phyloP scores from a whole-genome alignment of 2,797 vertebrate genomes.

The Erithacus rubecula region DNA sequence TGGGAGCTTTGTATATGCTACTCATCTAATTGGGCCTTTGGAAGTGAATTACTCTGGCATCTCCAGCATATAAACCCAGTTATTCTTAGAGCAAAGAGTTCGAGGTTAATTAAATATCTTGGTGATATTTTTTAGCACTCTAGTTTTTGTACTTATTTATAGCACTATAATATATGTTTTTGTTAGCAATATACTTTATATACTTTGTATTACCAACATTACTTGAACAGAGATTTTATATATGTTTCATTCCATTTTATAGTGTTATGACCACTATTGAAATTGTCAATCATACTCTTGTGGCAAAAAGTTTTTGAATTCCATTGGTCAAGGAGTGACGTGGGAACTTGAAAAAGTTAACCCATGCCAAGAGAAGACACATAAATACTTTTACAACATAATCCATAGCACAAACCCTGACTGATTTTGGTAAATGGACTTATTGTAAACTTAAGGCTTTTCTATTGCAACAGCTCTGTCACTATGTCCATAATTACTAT shows the following conservation, averaged over 20 bases:
- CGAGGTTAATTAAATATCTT: not conserved
- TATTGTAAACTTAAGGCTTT: not conserved
- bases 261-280: not conserved
- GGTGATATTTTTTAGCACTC: not conserved
- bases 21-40: not conserved
- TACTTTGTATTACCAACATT: not conserved
- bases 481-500: fast-evolving
- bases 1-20: not conserved
- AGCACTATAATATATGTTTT: not conserved
- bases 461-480: not conserved
- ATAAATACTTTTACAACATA: not conserved
- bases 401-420: not conserved
- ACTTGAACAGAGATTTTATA: not conserved
- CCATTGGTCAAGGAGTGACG: not conserved
- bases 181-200: not conserved
- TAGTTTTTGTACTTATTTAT: not conserved
- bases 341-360: not conserved
- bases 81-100: not conserved
- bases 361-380: not conserved
- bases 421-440: not conserved
- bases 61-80: not conserved
- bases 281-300: not conserved
- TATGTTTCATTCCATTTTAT: not conserved
- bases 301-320: not conserved
- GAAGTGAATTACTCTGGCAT: not conserved